phyloP scores from a whole-genome alignment of 2,797 vertebrate genomes.

The Apodemus agrarius region DNA sequence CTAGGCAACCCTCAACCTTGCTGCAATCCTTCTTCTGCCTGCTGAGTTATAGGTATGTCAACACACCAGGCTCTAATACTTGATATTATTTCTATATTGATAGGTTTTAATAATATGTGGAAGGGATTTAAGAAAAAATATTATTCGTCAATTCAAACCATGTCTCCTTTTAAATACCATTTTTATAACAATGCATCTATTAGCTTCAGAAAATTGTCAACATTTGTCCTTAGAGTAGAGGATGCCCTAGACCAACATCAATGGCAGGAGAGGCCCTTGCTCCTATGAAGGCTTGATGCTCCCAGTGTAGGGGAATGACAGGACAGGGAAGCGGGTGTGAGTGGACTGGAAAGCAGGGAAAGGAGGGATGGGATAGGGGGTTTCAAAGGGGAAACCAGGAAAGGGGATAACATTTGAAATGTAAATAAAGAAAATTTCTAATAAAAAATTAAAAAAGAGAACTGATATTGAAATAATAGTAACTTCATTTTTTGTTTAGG shows the following conservation, averaged over 20 bases:
- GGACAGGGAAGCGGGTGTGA: too few relatives aligned
- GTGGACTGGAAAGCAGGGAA: too few relatives aligned
- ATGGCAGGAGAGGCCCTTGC: too few relatives aligned
- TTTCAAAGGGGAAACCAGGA: too few relatives aligned
- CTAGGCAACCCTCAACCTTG: background rate
- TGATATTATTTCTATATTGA: background rate
- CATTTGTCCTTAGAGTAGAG: background rate
- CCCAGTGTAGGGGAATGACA: too few relatives aligned
- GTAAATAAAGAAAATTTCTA: too few relatives aligned
- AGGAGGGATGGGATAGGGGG: too few relatives aligned
- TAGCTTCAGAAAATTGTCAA: constrained; percentile 27
- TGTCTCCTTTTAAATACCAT: background rate
- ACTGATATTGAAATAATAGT: background rate
- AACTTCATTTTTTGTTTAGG: background rate
- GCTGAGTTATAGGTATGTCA: background rate
- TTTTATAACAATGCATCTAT: background rate
- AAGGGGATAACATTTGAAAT: too few relatives aligned
- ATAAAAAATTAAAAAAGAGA: too few relatives aligned
- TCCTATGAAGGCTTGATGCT: too few relatives aligned
- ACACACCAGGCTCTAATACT: background rate
- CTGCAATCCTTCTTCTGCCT: background rate
- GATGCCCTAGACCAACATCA: too few relatives aligned
- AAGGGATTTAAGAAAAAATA: constrained; percentile 1
- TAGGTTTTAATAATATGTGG: constrained; percentile 1
- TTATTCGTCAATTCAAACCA: background rate